Evolutionary conservation across 30 jellyfish, hydroid and myxozoan species (phyloP).

Genomic region (Aurelia coerulea): DNA sequence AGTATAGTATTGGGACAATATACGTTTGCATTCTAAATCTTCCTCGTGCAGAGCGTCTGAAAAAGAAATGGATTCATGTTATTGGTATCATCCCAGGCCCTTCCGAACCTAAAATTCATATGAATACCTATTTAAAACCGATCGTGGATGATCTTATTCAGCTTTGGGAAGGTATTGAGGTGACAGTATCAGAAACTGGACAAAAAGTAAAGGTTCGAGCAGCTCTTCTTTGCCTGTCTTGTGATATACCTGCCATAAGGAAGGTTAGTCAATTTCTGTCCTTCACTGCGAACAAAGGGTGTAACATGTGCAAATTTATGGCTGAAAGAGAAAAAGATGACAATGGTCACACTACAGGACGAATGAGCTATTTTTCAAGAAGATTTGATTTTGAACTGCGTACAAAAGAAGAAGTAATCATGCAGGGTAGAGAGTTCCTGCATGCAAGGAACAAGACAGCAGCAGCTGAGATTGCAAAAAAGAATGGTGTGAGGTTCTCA

Average conservation of each 20-base stretch:
- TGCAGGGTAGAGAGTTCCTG: background rate
- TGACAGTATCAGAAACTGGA: slow-evolving; percentile 2
- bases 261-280: slow-evolving; percentile 15
- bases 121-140: slow-evolving; percentile 1
- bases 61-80: background rate
- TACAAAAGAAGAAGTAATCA: slow-evolving; percentile 1
- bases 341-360: no score
- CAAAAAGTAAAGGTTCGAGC: background rate
- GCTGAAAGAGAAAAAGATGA: slow-evolving; percentile 21
- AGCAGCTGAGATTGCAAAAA: slow-evolving; percentile 21
- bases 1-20: slow-evolving; percentile 16
- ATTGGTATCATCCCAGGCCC: slow-evolving; percentile 9
- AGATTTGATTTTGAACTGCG: background rate
- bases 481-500: no score
- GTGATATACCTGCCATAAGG: slow-evolving; percentile 5
- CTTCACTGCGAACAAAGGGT: slow-evolving; percentile 11
- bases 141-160: background rate
- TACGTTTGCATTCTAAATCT: background rate
- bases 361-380: slow-evolving; percentile 19
- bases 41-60: background rate
- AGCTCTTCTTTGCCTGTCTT: background rate
- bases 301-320: slow-evolving; percentile 14
- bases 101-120: no score
- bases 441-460: background rate
- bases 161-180: background rate